A percentile compares a stretch with the other conserved stretches of the same genome.
Evolutionary conservation across 2,797 vertebrate species (phyloP).

Genomic region (Perodicticus potto): DNA sequence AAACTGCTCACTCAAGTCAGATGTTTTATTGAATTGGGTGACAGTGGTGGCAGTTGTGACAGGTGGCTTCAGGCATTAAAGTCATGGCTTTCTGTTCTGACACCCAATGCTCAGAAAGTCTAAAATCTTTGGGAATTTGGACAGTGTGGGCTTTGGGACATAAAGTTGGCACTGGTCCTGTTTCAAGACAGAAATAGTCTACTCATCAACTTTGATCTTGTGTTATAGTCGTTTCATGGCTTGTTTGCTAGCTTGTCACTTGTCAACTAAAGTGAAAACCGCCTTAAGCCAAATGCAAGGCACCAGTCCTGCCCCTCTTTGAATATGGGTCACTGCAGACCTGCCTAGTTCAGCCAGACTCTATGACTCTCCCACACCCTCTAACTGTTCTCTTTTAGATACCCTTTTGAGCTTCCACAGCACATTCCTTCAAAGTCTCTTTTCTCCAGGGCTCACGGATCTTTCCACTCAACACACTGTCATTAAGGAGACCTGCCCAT

Average conservation of each 20-base stretch:
- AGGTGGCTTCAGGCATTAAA: background rate
- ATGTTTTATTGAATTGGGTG: background rate
- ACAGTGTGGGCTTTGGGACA: background rate
- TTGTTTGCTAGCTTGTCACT: background rate
- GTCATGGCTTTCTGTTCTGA: background rate
- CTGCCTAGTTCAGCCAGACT: background rate
- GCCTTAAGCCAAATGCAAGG: background rate
- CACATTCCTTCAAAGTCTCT: background rate
- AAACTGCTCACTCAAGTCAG: background rate
- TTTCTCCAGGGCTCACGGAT: background rate
- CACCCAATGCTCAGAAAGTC: background rate
- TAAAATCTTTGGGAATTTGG: background rate
- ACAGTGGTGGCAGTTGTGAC: background rate
- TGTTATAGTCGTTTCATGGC: background rate
- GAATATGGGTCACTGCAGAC: background rate
- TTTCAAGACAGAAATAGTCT: background rate
- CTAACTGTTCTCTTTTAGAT: background rate
- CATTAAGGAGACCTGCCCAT: background rate
- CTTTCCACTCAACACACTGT: background rate
- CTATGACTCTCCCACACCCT: background rate
- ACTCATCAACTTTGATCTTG: background rate
- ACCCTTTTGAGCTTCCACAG: background rate
- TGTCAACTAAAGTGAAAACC: background rate
- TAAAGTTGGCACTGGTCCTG: background rate
- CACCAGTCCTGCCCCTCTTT: background rate